Evolutionary conservation across 2,888 invertebrate species (phyloP).

Genomic region (Papilio gigon): DNA sequence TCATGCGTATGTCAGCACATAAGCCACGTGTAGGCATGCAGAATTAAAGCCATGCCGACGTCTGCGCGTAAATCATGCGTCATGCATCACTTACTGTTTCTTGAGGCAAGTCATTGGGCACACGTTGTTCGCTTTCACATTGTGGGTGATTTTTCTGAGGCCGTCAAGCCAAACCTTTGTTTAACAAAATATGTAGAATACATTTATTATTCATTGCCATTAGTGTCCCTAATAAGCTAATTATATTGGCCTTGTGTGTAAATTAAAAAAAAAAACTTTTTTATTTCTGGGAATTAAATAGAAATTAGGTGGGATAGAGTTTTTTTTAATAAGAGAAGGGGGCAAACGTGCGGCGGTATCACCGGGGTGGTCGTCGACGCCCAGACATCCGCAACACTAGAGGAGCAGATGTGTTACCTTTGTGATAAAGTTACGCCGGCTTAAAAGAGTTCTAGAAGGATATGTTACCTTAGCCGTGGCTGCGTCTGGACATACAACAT

Average conservation of each 20-base stretch:
- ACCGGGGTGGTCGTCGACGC: too few relatives aligned
- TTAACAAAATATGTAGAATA: constrained; percentile 37
- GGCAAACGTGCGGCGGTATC: too few relatives aligned
- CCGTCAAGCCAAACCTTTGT: constrained; percentile 97
- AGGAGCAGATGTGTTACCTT: too few relatives aligned
- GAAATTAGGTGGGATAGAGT: too few relatives aligned
- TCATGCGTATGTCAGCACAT: background rate
- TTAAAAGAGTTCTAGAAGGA: background rate
- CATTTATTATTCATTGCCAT: too few relatives aligned
- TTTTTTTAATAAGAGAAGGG: too few relatives aligned
- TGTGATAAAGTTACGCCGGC: too few relatives aligned
- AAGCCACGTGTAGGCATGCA: constrained; percentile 27
- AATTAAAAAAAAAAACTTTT: background rate
- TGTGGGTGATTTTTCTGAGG: constrained; percentile 97
- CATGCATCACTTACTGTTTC: constrained; percentile 93
- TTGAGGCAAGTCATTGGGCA: constrained; percentile 99
- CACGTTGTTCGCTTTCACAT: constrained; percentile 99
- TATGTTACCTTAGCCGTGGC: constrained; percentile 93
- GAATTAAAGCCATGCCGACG: background rate
- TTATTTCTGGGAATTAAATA: background rate
- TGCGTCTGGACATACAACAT: constrained; percentile 96
- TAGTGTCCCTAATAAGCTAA: too few relatives aligned
- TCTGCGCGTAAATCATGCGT: constrained; percentile 53
- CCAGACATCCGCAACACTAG: too few relatives aligned
- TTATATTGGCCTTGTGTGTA: too few relatives aligned